Evolutionary conservation across 2,888 invertebrate species (phyloP).

Genomic region (Caenorhabditis macrosperma): DNA sequence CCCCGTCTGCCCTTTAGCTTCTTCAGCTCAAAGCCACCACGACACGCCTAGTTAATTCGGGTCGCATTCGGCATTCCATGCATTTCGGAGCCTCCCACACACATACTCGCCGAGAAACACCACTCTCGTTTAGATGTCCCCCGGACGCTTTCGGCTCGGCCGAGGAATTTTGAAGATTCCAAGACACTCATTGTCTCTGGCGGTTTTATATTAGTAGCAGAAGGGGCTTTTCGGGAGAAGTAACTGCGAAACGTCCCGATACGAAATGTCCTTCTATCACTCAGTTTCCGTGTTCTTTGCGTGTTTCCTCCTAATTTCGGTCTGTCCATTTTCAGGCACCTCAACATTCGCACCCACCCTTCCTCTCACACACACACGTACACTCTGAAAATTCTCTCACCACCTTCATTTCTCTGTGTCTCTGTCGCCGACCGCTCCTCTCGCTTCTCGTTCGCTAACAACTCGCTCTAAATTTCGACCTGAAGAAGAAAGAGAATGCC

Average conservation of each 20-base stretch:
- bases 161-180: not conserved
- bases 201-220: not conserved
- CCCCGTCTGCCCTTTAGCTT: conserved; percentile 40
- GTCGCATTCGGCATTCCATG: conserved; percentile 49
- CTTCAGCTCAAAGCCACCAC: conserved; percentile 33
- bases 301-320: not conserved
- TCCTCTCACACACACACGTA: no score
- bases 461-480: not conserved
- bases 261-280: no score
- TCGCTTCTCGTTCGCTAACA: not conserved
- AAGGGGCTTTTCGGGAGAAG: not conserved
- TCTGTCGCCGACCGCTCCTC: no score
- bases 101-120: no score
- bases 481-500: conserved; percentile 26
- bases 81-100: conserved; percentile 23
- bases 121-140: no score
- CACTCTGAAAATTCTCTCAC: no score
- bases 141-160: not conserved
- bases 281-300: not conserved
- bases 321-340: not conserved
- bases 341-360: not conserved
- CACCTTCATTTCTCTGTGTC: not conserved
- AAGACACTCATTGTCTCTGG: not conserved
- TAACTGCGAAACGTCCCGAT: no score
- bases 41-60: conserved; percentile 41